phyloP scores from a whole-genome alignment of 2,113 vertebrate genomes.

The Pao palembangensis region DNA sequence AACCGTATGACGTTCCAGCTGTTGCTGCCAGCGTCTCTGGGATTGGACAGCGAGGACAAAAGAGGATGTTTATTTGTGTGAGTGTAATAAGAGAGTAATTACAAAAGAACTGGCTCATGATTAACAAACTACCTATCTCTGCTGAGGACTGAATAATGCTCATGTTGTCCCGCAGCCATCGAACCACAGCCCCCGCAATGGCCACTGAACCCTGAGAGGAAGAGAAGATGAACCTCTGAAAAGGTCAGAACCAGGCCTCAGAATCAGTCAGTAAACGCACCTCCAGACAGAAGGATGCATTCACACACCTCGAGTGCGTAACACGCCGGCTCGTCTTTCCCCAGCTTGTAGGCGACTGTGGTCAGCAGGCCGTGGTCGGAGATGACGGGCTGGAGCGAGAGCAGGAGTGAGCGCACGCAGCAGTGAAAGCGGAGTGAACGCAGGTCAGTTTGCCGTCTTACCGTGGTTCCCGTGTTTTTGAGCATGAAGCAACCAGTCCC shows the following conservation, averaged over 20 bases:
- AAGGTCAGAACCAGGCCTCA: neutral
- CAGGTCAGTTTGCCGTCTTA: constrained; percentile 36
- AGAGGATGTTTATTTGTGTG: neutral
- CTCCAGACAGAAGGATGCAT: too few relatives aligned
- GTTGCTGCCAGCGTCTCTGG: constrained; percentile 90
- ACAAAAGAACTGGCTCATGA: neutral
- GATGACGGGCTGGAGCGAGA: constrained; percentile 76
- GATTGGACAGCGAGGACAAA: neutral
- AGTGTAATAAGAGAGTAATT: neutral
- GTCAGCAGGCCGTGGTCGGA: constrained; percentile 93
- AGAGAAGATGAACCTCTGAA: neutral
- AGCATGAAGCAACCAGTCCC: constrained; percentile 97
- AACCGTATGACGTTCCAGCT: constrained; percentile 90
- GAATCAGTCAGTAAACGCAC: neutral
- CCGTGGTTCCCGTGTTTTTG: constrained; percentile 89
- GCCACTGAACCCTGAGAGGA: constrained; percentile 89
- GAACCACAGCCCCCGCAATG: constrained; percentile 91
- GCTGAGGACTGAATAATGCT: constrained; percentile 82
- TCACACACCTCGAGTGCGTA: constrained; percentile 88
- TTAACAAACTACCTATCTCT: constrained; percentile 82
- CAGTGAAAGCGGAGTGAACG: neutral
- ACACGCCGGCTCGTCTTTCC: constrained; percentile 81
- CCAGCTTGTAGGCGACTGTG: constrained; percentile 91
- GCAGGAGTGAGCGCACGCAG: neutral
- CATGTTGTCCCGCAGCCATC: constrained; percentile 96